Percentiles rank a stretch among this genome's conserved stretches.
These are phyloP conservation scores for Urocitellus parryii DNA, from an alignment of 2,113 vertebrate species.

Conservation along the genomic window DNA sequence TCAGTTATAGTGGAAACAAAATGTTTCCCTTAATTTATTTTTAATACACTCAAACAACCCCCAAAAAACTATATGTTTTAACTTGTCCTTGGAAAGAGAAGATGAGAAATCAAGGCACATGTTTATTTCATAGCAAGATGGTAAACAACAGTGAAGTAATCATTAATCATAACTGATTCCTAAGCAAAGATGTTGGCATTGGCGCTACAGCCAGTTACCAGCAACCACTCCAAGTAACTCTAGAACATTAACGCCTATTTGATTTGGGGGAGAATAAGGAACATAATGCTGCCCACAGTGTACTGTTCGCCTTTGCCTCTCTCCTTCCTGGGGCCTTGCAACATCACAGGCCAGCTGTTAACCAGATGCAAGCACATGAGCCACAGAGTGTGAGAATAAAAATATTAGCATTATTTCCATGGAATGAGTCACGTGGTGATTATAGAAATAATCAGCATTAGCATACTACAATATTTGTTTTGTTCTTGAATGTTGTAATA, in stretches of 20 bases:
- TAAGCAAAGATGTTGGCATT: constrained; percentile 58
- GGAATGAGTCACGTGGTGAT: constrained; percentile 45
- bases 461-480: constrained; percentile 70
- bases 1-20: constrained; percentile 56
- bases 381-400: constrained; percentile 79
- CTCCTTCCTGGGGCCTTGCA: constrained; percentile 54
- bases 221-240: constrained; percentile 58
- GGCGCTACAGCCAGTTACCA: neutral
- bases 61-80: neutral
- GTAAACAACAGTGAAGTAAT: constrained; percentile 67
- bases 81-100: constrained; percentile 69
- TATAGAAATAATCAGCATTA: constrained; percentile 64
- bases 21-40: constrained; percentile 6
- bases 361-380: constrained; percentile 79
- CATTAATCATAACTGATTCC: constrained; percentile 67
- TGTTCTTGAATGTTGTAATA: constrained; percentile 67
- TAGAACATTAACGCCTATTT: constrained; percentile 73
- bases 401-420: constrained; percentile 73
- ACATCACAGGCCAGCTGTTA: constrained; percentile 82
- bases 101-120: constrained; percentile 21
- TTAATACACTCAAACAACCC: constrained; percentile 5
- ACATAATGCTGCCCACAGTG: neutral
- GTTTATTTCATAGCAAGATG: constrained; percentile 54
- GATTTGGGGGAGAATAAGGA: constrained; percentile 77
- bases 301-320: constrained; percentile 65